These are phyloP conservation scores for Boloria selene DNA, from an alignment of 2,888 invertebrate species.

Conservation along the genomic window DNA sequence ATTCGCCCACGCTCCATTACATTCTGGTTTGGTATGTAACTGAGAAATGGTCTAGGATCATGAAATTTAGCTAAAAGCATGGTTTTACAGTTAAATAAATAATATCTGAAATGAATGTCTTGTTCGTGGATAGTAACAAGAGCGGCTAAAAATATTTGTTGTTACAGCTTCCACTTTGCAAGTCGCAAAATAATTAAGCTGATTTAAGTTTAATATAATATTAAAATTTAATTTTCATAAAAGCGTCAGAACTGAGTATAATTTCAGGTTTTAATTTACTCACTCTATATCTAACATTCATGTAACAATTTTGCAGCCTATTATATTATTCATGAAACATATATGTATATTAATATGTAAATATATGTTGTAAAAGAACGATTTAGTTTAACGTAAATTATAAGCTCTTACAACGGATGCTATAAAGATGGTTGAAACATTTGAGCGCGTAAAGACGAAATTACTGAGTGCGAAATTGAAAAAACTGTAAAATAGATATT, in stretches of 20 bases:
- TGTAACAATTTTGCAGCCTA: no score
- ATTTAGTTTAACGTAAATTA: conserved; percentile 1
- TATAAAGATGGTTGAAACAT: conserved; percentile 50
- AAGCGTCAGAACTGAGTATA: no score
- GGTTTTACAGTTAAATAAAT: no score
- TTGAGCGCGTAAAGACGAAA: conserved; percentile 40
- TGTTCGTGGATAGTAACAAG: neutral
- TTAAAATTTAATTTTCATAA: no score
- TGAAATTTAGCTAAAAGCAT: neutral
- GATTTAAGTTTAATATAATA: neutral
- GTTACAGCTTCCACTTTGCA: conserved; percentile 1
- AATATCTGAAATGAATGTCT: no score
- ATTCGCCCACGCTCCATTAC: no score
- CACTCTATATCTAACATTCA: no score
- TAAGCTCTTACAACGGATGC: conserved; percentile 43
- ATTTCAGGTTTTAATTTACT: no score
- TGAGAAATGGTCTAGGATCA: no score
- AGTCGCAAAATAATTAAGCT: neutral
- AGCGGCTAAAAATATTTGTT: conserved; percentile 19
- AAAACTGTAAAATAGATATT: neutral
- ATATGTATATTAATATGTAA: neutral
- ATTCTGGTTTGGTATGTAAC: no score
- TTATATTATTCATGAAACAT: no score
- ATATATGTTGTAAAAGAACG: conserved; percentile 1
- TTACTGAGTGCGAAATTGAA: conserved; percentile 41